These are phyloP conservation scores for Pocillopora verrucosa DNA, from an alignment of 64 coral and sea anemone genomes.

Conservation along the genomic window DNA sequence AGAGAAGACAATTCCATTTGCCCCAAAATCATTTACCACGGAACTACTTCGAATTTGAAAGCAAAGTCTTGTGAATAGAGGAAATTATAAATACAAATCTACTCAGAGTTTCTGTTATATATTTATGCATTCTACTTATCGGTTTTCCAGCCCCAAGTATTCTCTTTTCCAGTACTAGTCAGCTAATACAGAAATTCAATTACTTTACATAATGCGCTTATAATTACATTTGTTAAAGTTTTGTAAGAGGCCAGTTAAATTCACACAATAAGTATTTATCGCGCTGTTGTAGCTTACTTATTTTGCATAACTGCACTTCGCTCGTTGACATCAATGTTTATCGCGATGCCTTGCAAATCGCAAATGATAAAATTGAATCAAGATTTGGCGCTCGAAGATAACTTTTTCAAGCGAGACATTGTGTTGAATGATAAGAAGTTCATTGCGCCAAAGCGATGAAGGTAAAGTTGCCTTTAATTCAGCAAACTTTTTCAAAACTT, in stretches of 20 bases:
- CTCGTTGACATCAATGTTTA: background rate
- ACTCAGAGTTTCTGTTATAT: background rate
- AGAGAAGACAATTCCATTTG: background rate
- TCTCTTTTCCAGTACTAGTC: background rate
- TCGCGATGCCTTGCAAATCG: background rate
- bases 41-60: too few relatives aligned
- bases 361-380: background rate
- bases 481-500: background rate
- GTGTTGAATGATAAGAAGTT: background rate
- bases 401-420: background rate
- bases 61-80: too few relatives aligned
- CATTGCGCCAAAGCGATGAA: background rate
- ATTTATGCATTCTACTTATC: background rate
- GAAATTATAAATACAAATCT: background rate
- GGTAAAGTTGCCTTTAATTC: background rate
- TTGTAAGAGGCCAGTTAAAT: background rate
- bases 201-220: background rate
- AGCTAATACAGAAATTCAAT: background rate
- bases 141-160: background rate
- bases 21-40: too few relatives aligned
- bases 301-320: background rate
- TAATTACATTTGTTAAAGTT: background rate
- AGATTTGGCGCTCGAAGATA: background rate
- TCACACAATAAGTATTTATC: background rate
- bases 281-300: background rate